Evolutionary conservation across 2,113 vertebrate species (phyloP).

Genomic region (Butorides virescens): DNA sequence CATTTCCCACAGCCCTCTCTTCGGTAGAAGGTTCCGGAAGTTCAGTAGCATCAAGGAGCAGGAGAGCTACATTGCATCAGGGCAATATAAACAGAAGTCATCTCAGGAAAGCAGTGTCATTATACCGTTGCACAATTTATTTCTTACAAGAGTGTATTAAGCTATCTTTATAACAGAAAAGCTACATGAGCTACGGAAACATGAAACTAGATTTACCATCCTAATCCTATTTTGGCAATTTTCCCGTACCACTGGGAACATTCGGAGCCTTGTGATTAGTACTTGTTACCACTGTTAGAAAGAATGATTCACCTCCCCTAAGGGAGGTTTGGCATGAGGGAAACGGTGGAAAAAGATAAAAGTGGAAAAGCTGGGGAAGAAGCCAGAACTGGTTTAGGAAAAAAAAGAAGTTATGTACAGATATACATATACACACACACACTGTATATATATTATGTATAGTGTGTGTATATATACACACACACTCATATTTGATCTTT

Average conservation of each 20-base stretch:
- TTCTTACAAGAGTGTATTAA: constrained; percentile 7
- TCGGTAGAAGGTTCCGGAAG: constrained; percentile 22
- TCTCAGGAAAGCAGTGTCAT: not conserved
- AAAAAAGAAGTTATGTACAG: not conserved
- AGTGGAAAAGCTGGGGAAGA: not conserved
- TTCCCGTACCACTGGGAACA: constrained; percentile 3
- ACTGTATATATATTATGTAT: not conserved
- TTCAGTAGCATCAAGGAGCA: not conserved
- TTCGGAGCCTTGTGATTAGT: not conserved
- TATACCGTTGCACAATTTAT: not conserved
- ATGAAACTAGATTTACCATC: not conserved
- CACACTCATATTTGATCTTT: not conserved
- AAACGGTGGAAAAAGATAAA: not conserved
- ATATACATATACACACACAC: not conserved
- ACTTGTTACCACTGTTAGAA: not conserved
- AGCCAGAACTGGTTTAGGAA: not conserved
- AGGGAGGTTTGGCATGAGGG: not conserved
- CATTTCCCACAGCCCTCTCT: not conserved
- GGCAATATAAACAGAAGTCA: not conserved
- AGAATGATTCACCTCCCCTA: not conserved
- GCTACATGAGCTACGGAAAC: not conserved
- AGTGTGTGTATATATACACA: not conserved
- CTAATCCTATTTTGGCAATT: constrained; percentile 23
- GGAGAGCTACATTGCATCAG: not conserved
- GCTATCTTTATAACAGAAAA: constrained; percentile 20